Evolutionary conservation across 2,113 vertebrate genomes (phyloP).

Genomic region (Tricholaema leucomelas): DNA sequence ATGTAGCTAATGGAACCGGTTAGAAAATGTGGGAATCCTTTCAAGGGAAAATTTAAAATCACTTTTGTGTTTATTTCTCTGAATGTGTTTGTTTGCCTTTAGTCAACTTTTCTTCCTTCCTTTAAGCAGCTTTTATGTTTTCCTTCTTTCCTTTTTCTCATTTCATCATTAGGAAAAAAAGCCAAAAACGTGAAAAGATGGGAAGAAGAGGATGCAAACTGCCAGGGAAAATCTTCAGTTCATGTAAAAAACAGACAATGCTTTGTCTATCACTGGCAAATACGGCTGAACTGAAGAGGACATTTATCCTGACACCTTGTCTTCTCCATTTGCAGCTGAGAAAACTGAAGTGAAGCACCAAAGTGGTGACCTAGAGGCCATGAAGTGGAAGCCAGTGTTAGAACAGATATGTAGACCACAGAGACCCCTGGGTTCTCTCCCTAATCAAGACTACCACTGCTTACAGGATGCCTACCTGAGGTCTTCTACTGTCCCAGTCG

Average conservation of each 20-base stretch:
- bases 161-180: background rate
- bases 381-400: background rate
- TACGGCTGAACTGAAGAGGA: background rate
- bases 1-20: background rate
- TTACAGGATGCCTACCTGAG: background rate
- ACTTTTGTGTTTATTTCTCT: background rate
- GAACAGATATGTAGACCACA: background rate
- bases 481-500: background rate
- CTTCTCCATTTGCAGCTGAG: background rate
- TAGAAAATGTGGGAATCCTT: background rate
- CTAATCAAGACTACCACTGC: fast-evolving
- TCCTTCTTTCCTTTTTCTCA: background rate
- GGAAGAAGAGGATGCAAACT: background rate
- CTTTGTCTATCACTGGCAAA: background rate
- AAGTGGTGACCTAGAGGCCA: background rate
- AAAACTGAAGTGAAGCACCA: background rate
- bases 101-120: background rate
- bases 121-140: background rate
- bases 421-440: background rate
- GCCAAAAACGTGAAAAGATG: background rate
- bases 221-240: background rate
- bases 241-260: background rate
- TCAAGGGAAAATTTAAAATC: background rate
- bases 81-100: background rate
- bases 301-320: background rate